Conservation (phyloP, 2,888 invertebrate genomes). For the Coelinius sp. region DNA sequence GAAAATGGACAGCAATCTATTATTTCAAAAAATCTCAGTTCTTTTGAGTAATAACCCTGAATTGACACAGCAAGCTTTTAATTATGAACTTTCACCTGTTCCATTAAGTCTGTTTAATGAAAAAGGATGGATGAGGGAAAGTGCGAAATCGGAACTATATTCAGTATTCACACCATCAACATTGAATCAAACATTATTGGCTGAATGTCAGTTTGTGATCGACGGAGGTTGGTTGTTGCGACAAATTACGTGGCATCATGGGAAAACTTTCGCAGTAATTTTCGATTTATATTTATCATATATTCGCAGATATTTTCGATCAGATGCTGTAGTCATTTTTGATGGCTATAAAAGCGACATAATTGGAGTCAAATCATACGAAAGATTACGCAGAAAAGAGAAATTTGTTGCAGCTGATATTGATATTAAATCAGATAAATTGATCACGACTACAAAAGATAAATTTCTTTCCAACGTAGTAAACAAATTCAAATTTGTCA, state of each 20-base stretch:
- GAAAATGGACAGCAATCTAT: slow-evolving; percentile 37
- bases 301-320: slow-evolving; percentile 9
- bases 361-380: slow-evolving; percentile 27
- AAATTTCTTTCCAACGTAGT: slow-evolving; percentile 37
- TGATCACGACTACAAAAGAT: slow-evolving; percentile 33
- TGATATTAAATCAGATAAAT: slow-evolving; percentile 28
- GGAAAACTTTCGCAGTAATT: slow-evolving; percentile 28
- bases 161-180: not conserved
- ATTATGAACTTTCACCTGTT: slow-evolving; percentile 43
- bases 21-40: slow-evolving; percentile 46
- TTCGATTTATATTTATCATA: not conserved
- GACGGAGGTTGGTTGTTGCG: slow-evolving; percentile 49
- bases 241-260: slow-evolving; percentile 41
- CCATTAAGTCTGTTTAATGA: slow-evolving; percentile 40
- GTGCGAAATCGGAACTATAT: slow-evolving; percentile 34
- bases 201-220: slow-evolving; percentile 37
- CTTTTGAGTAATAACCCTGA: slow-evolving; percentile 39
- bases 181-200: slow-evolving; percentile 23
- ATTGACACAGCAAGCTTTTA: slow-evolving; percentile 20
- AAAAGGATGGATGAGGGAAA: slow-evolving; percentile 43
- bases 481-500: slow-evolving; percentile 38
- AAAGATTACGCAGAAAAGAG: slow-evolving; percentile 35
- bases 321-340: slow-evolving; percentile 34
- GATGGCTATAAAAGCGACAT: slow-evolving; percentile 25
- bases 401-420: slow-evolving; percentile 32